Percentiles rank a stretch among this genome's conserved stretches.
These are phyloP conservation scores for Thaleichthys pacificus DNA, from an alignment of 2,797 vertebrate species.

Conservation along the genomic window DNA sequence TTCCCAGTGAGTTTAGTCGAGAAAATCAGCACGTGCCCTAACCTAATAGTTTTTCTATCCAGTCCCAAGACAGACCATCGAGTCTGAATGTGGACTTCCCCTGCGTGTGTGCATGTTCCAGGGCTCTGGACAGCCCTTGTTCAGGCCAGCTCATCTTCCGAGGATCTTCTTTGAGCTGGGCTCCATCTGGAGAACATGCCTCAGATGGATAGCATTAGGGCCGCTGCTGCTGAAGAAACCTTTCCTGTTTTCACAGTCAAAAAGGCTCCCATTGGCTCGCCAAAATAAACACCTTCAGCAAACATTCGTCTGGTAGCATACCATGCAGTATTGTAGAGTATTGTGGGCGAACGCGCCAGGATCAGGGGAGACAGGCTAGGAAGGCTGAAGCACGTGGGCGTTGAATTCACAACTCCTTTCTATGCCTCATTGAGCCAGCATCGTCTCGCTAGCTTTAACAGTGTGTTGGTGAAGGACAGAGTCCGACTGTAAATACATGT, in stretches of 20 bases:
- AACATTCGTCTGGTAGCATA: constrained; percentile 31
- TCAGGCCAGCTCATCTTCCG: constrained; percentile 15
- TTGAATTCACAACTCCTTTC: background rate
- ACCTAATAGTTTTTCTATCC: background rate
- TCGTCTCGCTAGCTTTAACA: background rate
- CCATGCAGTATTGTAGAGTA: background rate
- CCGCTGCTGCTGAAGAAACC: background rate
- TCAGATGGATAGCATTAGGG: constrained; percentile 25
- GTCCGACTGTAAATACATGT: background rate
- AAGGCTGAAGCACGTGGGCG: background rate
- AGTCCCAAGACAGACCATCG: background rate
- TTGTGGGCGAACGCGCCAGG: background rate
- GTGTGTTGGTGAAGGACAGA: background rate
- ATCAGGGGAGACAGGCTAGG: background rate
- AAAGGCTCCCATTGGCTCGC: background rate
- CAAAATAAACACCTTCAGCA: constrained; percentile 14
- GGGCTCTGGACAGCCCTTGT: background rate
- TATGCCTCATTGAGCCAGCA: background rate
- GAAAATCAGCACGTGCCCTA: too few species aligned
- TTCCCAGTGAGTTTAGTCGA: too few species aligned
- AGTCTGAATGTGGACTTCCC: constrained; percentile 29
- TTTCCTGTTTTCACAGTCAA: constrained; percentile 7
- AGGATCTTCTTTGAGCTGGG: background rate
- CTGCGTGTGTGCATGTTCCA: background rate
- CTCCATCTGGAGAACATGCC: constrained; percentile 6